These are phyloP conservation scores for Exocentrus adspersus DNA, from an alignment of 2,888 invertebrate species.

Conservation along the genomic window DNA sequence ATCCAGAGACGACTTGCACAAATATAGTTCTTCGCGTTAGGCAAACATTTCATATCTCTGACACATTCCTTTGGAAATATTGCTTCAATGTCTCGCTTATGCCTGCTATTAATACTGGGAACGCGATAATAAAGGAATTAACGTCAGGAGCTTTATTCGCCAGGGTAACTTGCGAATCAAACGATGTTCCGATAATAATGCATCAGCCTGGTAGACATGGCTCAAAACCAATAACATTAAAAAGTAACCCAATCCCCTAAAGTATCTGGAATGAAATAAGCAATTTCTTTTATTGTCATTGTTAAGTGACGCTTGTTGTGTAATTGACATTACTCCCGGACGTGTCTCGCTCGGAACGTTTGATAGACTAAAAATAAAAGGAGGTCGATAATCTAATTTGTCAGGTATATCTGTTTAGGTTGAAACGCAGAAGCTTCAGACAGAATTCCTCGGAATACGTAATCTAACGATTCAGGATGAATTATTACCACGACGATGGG, in stretches of 20 bases:
- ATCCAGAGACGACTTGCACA: background rate
- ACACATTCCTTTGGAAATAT: background rate
- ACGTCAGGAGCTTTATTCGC: background rate
- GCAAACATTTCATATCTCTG: background rate
- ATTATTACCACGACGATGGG: background rate
- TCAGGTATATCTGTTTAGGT: conserved; percentile 18
- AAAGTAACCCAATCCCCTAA: too few relatives aligned
- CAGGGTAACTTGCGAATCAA: background rate
- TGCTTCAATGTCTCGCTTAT: background rate
- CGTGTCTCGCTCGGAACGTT: conserved; percentile 32
- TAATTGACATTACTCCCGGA: conserved; percentile 36
- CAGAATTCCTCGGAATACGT: background rate
- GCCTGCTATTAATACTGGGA: background rate
- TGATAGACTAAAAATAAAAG: conserved; percentile 20
- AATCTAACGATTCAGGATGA: background rate
- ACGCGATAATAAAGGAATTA: background rate
- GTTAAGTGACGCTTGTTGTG: conserved; percentile 29
- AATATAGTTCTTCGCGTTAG: background rate
- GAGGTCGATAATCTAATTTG: conserved; percentile 17
- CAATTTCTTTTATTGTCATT: conserved; percentile 33
- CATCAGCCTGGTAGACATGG: too few relatives aligned
- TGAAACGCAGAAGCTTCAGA: conserved; percentile 3
- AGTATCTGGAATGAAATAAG: too few relatives aligned
- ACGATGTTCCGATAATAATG: too few relatives aligned
- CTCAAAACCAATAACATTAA: too few relatives aligned